Evolutionary conservation across 2,888 invertebrate genomes (phyloP).

Genomic region (Piscicola geometra): DNA sequence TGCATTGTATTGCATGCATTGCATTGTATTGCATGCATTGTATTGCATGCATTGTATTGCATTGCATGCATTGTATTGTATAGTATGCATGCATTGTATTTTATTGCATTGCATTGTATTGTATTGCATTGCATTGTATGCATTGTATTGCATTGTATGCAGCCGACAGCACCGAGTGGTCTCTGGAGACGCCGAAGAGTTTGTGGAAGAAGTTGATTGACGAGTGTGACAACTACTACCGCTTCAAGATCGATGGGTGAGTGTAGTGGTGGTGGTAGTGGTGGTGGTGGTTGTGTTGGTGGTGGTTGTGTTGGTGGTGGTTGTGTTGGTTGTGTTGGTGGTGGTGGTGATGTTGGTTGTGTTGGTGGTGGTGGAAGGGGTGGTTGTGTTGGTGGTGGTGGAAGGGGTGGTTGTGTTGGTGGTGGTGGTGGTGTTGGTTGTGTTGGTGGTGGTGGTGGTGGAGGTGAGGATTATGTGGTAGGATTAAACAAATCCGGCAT

Average conservation of each 20-base stretch:
- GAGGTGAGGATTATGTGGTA: no score
- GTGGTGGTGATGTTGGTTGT: background rate
- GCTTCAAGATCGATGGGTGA: slow-evolving; percentile 72
- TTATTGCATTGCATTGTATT: no score
- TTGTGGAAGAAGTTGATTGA: slow-evolving; percentile 82
- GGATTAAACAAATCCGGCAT: no score
- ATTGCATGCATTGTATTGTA: no score
- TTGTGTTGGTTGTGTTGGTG: background rate
- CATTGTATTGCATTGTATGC: no score
- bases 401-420: background rate
- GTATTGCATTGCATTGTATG: no score
- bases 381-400: background rate
- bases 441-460: no score
- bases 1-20: no score
- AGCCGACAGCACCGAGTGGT: slow-evolving; percentile 73
- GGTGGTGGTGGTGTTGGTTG: background rate
- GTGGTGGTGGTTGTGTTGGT: no score
- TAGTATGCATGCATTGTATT: background rate
- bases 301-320: no score
- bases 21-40: no score
- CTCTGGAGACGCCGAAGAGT: slow-evolving; percentile 74
- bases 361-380: background rate
- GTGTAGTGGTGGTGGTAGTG: slow-evolving; percentile 36
- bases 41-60: no score
- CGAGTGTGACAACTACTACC: slow-evolving; percentile 80